These are phyloP conservation scores for Bombus vancouverensis DNA, from an alignment of 1,140 invertebrate genomes.

Conservation along the genomic window DNA sequence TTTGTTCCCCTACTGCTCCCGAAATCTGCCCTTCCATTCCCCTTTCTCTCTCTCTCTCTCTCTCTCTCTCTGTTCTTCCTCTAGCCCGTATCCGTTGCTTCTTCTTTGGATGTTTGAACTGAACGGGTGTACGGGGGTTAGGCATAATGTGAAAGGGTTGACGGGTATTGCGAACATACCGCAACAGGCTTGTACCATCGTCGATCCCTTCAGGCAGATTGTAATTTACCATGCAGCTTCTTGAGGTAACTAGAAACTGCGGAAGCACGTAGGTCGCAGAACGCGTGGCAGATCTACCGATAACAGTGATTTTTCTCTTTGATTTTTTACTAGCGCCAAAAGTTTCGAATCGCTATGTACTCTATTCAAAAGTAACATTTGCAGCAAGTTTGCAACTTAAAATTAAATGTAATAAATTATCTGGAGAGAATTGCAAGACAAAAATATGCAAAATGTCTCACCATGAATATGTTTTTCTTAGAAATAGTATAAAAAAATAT, in stretches of 20 bases:
- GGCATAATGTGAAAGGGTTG: constrained; percentile 43
- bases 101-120: constrained; percentile 52
- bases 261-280: background rate
- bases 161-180: constrained; percentile 58
- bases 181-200: constrained; percentile 52
- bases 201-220: constrained; percentile 42
- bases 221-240: constrained; percentile 41
- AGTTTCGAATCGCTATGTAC: background rate
- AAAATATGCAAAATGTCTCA: background rate
- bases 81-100: constrained; percentile 52
- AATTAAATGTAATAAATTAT: background rate
- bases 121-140: constrained; percentile 5
- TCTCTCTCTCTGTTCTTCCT: constrained; percentile 11
- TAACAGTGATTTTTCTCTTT: background rate
- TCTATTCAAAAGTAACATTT: too few species aligned
- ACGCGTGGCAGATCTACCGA: background rate
- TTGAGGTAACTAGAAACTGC: constrained; percentile 9
- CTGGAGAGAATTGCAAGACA: background rate
- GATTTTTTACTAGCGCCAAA: background rate
- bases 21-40: background rate
- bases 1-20: background rate
- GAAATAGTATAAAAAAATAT: background rate
- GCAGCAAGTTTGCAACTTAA: too few species aligned
- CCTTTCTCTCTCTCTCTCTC: background rate
- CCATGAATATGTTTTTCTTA: background rate